Base-by-base conservation (phyloP, 2,888 invertebrate genomes). In the Acronicta aceris region DNA sequence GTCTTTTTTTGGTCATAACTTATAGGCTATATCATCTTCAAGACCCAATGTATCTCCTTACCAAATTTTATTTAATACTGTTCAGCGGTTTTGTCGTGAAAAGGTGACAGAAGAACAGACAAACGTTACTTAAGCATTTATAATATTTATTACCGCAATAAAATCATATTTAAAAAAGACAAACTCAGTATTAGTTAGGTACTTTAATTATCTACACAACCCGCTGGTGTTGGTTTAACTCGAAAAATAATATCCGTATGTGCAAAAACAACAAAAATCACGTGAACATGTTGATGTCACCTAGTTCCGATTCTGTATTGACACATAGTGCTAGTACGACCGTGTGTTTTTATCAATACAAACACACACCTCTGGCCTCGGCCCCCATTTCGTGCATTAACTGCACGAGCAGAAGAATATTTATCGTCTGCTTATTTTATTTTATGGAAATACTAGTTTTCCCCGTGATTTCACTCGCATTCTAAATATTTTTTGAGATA, bases 321-420 rank as follows among this genome's bases (percentile, higher is more conserved):
- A 62, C 55, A 69, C 53, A 58, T 5, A 12, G 16, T 33, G 50
- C 51, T 56, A 55, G 56, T 51, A 48, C 50, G 36, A 42, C 47
- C 48, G 30, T 54, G 45, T 56, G 25, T 69, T 69, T 72, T 62
- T 74, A 76, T 73, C 70, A 65, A 59, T 55, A 65, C 56, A 74
- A 68, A 74, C 33, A 74, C 65, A 61, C 62, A 50, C 68, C 64
- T 56, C 36, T 27, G 41, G 45, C 41, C 47, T 64, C 12, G 55
- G 68, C 36, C 41, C 21, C 41, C 21, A 55, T 55, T 57, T 40
- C 5, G n/a, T n/a, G n/a, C n/a, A 33, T 42, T 47, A 65, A 66
- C 6, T 52, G 17, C 21, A 40, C 47, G 40, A 68, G 59, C 41
- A 38, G 48, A 61, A 46, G 38, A 43, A 51, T 47, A 12, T 15